These are phyloP conservation scores for Acanthopagrus latus DNA, from an alignment of 2,797 vertebrate genomes.

Conservation along the genomic window DNA sequence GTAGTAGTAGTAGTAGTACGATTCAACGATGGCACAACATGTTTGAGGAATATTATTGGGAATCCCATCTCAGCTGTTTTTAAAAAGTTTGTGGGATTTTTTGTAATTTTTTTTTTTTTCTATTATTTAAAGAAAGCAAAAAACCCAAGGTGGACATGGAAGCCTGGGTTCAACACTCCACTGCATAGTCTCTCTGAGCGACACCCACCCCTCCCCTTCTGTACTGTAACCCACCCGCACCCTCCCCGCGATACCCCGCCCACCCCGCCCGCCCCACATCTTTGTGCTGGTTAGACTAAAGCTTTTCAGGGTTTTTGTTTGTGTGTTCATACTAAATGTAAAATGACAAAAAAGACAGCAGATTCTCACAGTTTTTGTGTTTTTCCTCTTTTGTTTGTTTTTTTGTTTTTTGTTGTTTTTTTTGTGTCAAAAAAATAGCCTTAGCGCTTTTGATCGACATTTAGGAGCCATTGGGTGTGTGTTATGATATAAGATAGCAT, in stretches of 20 bases:
- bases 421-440: constrained; percentile 76
- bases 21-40: constrained; percentile 82
- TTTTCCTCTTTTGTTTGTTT: constrained; percentile 28
- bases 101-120: constrained; percentile 25
- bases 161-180: constrained; percentile 85
- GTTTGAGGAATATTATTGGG: constrained; percentile 81
- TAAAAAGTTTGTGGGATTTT: constrained; percentile 44
- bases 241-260: constrained; percentile 17
- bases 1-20: constrained; percentile 73
- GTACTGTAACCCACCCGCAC: constrained; percentile 30
- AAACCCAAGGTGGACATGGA: constrained; percentile 82
- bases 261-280: constrained; percentile 54
- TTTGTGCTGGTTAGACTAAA: constrained; percentile 91
- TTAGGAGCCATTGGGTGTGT: constrained; percentile 80
- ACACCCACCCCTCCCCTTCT: constrained; percentile 60
- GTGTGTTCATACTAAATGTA: constrained; percentile 77
- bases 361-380: constrained; percentile 86
- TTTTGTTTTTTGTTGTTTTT: constrained; percentile 19
- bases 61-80: constrained; percentile 72
- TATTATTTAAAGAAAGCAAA: constrained; percentile 62
- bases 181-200: constrained; percentile 88
- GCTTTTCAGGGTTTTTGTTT: constrained; percentile 86
- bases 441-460: constrained; percentile 82
- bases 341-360: constrained; percentile 80
- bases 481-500: constrained; percentile 72